Conservation (phyloP, 2,797 vertebrate genomes). For the Enteromius thamalakanensis region DNA sequence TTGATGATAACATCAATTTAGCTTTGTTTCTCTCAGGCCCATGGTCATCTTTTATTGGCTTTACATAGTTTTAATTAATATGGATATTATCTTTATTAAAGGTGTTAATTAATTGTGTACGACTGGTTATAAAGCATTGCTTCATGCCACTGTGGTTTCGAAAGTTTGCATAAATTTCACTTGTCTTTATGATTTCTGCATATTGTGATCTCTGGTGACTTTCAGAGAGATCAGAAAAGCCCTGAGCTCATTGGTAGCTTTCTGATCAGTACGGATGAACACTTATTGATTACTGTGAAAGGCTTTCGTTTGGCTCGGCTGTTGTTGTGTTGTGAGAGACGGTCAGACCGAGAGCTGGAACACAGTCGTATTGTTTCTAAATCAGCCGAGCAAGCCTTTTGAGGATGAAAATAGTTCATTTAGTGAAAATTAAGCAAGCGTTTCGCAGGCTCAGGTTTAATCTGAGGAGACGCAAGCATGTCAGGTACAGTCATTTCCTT, state of each 20-base stretch:
- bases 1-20: background rate
- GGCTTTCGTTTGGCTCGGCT: slow-evolving; percentile 12
- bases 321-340: background rate
- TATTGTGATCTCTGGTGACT: background rate
- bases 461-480: slow-evolving; percentile 12
- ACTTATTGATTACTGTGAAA: slow-evolving; percentile 26
- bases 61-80: too few relatives aligned
- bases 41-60: background rate
- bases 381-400: background rate
- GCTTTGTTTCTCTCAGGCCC: background rate
- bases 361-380: background rate
- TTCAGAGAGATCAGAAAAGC: background rate
- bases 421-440: slow-evolving; percentile 21
- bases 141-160: background rate
- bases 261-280: background rate
- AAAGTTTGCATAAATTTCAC: too few relatives aligned
- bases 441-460: background rate
- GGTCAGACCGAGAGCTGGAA: background rate
- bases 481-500: slow-evolving; percentile 4
- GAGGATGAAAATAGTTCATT: slow-evolving; percentile 29
- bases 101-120: too few relatives aligned
- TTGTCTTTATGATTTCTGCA: background rate
- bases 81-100: background rate
- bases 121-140: background rate
- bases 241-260: background rate